Base-by-base conservation (phyloP, 2,888 invertebrate genomes). In the Neocrepidodera transversa region DNA sequence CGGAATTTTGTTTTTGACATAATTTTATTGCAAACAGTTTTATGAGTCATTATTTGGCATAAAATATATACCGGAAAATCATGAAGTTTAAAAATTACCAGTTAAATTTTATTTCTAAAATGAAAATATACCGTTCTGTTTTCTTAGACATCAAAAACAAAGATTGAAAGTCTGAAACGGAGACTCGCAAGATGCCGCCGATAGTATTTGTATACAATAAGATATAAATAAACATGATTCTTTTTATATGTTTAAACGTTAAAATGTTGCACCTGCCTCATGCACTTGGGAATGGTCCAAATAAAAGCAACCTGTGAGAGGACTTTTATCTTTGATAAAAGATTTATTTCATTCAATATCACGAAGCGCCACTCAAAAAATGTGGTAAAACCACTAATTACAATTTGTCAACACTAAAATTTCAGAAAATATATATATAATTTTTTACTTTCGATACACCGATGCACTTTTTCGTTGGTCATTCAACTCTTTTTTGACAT, bases 121-220 rank as follows among this genome's bases (percentile, higher is more conserved):
- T n/a, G n/a, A n/a, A n/a, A n/a, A n/a, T n/a, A n/a, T n/a, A n/a
- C n/a, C n/a, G n/a, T n/a, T n/a, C n/a, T n/a, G n/a, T n/a, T n/a
- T n/a, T n/a, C n/a, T n/a, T n/a, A n/a, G n/a, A n/a, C n/a, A n/a
- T n/a, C n/a, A n/a, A 35, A 49, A 23, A 35, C 36, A 49, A 23
- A 36, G 14, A 13, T 20, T 16, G 49, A 6, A 8, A 49, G 18
- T 36, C 20, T 30, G 58, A 45, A 55, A 45, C 52, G 51, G 35
- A n/a, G 14, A 38, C 38, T 36, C 13, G 17, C 28, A 49, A 54
- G 59, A 59, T 59, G 49, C 53, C 49, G 45, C 43, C 42, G 59
- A 59, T 59, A 59, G 32, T 58, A 59, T 59, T 59, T 55, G 59
- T 60, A 60, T 55, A 60, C 59, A 60, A 60, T 60, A 45, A 35